phyloP scores from a whole-genome alignment of 1,140 invertebrate species.

The Megathymus violae region DNA sequence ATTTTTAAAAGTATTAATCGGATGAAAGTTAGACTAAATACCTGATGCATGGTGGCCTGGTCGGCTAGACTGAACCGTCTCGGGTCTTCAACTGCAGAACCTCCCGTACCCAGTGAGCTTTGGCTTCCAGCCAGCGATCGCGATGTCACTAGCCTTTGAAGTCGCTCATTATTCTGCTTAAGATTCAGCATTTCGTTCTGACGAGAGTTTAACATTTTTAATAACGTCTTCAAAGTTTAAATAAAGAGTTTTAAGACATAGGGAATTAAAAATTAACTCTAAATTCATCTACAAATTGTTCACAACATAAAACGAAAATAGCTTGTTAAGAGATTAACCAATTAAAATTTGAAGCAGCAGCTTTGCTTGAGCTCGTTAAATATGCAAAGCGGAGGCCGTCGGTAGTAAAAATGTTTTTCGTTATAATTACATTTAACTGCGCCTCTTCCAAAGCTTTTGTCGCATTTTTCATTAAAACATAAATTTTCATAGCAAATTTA shows the following conservation, averaged over 20 bases:
- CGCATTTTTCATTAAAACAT: background rate
- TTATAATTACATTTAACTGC: conserved; percentile 9
- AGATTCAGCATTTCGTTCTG: conserved; percentile 97
- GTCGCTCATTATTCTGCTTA: conserved; percentile 97
- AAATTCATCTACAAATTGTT: conserved; percentile 3
- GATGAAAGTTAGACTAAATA: conserved; percentile 30
- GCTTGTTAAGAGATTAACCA: conserved; percentile 28
- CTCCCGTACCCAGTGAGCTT: conserved; percentile 86
- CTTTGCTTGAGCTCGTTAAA: conserved; percentile 30
- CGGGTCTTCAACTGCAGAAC: conserved; percentile 73
- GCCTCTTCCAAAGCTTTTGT: conserved; percentile 5
- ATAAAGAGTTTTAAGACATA: too few relatives aligned
- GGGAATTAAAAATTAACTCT: too few relatives aligned
- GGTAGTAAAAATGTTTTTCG: conserved; percentile 23
- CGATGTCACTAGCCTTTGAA: conserved; percentile 93
- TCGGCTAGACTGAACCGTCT: conserved; percentile 79
- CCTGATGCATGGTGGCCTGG: conserved; percentile 77
- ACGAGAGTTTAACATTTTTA: background rate
- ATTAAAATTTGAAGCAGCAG: conserved; percentile 15
- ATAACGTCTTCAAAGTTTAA: too few relatives aligned
- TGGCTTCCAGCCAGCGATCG: conserved; percentile 92
- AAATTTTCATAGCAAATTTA: background rate
- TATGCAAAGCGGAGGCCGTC: conserved; percentile 19
- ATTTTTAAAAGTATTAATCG: too few relatives aligned
- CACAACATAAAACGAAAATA: conserved; percentile 17